A percentile compares a stretch with the other conserved stretches of the same genome.
These are phyloP conservation scores for Uromys caudimaculatus DNA, from an alignment of 2,797 vertebrate genomes.

Conservation along the genomic window DNA sequence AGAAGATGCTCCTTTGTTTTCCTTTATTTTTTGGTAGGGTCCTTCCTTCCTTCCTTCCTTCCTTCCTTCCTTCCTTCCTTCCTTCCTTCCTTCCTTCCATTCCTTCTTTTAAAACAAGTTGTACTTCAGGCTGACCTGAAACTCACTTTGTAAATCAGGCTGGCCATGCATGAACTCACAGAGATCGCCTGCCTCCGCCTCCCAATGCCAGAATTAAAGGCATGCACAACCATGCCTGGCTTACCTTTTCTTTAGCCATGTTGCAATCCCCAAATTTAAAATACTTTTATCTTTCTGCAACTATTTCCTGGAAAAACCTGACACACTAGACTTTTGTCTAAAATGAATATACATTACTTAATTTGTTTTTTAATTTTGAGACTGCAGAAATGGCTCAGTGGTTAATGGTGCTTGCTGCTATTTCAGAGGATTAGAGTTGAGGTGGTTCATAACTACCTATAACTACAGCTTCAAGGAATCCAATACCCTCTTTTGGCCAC, in stretches of 20 bases:
- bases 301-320: background rate
- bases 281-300: conserved; percentile 92
- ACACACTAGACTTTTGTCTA: background rate
- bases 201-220: background rate
- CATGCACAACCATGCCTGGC: background rate
- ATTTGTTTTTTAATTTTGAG: background rate
- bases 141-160: background rate
- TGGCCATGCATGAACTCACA: background rate
- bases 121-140: background rate
- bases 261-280: conserved; percentile 99
- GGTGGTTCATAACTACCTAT: background rate
- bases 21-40: conserved; percentile 87
- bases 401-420: background rate
- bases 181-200: background rate
- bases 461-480: background rate
- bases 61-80: background rate
- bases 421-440: background rate
- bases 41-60: no score
- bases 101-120: background rate
- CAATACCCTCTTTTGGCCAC: no score
- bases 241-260: conserved; percentile 89
- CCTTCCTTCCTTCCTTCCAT: background rate
- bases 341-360: background rate
- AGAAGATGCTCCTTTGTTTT: conserved; percentile 97
- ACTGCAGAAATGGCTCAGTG: background rate